Conservation (phyloP, 2,113 vertebrate species). For the Oreochromis niloticus region DNA sequence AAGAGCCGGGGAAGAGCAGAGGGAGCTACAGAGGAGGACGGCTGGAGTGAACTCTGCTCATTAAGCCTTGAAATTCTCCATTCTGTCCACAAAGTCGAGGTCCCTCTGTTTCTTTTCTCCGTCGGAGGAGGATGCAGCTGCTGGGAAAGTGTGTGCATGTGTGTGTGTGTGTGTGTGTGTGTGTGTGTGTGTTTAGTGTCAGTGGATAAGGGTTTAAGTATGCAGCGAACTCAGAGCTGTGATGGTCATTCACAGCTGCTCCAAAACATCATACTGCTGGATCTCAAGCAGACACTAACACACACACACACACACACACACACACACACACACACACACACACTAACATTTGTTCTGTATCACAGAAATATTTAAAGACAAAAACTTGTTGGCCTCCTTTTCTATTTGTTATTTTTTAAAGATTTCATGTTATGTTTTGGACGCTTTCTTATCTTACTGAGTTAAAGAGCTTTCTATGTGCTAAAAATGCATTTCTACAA, state of each 20-base stretch:
- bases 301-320: not conserved
- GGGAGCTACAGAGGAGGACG: not conserved
- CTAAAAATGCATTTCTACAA: not conserved
- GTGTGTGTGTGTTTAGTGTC: not conserved
- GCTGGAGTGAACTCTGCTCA: slow-evolving; percentile 23
- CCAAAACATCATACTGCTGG: slow-evolving; percentile 10
- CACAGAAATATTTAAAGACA: not conserved
- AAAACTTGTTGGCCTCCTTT: not conserved
- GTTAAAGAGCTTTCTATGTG: not conserved
- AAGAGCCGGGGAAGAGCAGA: not conserved
- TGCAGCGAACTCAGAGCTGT: not conserved
- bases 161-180: not conserved
- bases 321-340: not conserved
- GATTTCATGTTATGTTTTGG: not conserved
- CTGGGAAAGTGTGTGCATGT: not conserved
- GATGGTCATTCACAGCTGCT: slow-evolving; percentile 44
- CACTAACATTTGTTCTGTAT: not conserved
- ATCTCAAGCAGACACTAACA: not conserved
- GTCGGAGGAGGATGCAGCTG: slow-evolving; percentile 11
- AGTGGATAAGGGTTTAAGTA: slow-evolving; percentile 11
- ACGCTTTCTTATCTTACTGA: not conserved
- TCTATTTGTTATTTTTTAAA: not conserved
- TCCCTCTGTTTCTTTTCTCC: not conserved
- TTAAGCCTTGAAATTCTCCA: slow-evolving; percentile 23
- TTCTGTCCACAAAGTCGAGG: not conserved